Evolutionary conservation across 2,113 vertebrate genomes (phyloP).

Genomic region (Paracanthobrama guichenoti): DNA sequence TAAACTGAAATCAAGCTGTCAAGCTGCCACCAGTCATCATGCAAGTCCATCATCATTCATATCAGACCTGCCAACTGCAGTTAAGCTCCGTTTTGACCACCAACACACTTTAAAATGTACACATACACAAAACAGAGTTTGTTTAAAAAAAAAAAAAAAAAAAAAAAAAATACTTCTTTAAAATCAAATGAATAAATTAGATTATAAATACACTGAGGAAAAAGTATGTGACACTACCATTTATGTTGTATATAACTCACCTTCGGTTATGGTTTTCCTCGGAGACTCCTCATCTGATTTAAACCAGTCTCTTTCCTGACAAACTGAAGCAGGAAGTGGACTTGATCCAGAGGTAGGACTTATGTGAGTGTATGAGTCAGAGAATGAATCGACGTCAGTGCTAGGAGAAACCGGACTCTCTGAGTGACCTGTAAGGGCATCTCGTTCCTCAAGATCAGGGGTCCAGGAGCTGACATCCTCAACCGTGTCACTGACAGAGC

Average conservation of each 20-base stretch:
- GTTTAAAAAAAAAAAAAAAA: neutral
- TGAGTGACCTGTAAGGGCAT: constrained; percentile 46
- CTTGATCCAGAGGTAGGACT: constrained; percentile 60
- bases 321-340: constrained; percentile 38
- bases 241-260: constrained; percentile 57
- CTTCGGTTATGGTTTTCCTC: constrained; percentile 47
- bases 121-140: neutral
- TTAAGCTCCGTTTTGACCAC: constrained; percentile 12
- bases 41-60: constrained; percentile 11
- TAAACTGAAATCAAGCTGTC: constrained; percentile 23
- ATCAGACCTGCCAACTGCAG: constrained; percentile 34
- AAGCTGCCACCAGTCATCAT: constrained; percentile 22
- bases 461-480: constrained; percentile 45
- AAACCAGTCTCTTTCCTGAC: constrained; percentile 47
- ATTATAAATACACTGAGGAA: neutral
- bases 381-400: constrained; percentile 65
- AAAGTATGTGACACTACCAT: neutral
- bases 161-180: neutral
- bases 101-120: constrained; percentile 12
- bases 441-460: constrained; percentile 38
- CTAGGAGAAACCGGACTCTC: constrained; percentile 37
- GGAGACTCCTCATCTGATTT: constrained; percentile 56
- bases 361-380: constrained; percentile 70
- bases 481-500: constrained; percentile 6
- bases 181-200: neutral